Evolutionary conservation across 1,140 invertebrate genomes (phyloP).

Genomic region (Sipha flava): DNA sequence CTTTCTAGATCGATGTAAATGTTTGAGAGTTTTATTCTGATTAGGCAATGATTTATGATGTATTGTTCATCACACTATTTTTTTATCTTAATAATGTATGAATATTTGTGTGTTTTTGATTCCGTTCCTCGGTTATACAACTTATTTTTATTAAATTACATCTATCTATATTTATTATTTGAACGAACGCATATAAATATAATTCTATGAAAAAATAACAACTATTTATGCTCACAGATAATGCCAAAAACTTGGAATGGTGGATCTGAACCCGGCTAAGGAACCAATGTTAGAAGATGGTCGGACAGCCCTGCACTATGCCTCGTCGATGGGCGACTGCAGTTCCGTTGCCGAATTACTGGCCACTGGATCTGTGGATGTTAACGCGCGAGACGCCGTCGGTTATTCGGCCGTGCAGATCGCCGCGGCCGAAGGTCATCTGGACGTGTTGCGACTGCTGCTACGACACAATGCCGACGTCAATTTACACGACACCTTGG

Average conservation of each 20-base stretch:
- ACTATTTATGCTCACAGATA: too few species aligned
- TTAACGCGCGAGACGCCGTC: constrained; percentile 2
- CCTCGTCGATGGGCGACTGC: constrained; percentile 10
- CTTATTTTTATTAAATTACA: too few species aligned
- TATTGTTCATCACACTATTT: too few species aligned
- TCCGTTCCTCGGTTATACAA: too few species aligned
- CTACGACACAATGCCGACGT: constrained; percentile 61
- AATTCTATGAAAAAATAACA: too few species aligned
- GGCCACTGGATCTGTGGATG: neutral
- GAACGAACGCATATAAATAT: too few species aligned
- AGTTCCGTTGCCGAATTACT: neutral
- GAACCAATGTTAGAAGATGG: constrained; percentile 15
- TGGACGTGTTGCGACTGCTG: constrained; percentile 62
- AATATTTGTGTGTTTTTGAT: too few species aligned
- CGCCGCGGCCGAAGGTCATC: constrained; percentile 73
- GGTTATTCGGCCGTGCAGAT: constrained; percentile 69
- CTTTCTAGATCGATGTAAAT: too few species aligned
- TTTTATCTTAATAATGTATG: too few species aligned
- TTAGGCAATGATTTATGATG: too few species aligned
- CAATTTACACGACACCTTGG: constrained; percentile 64
- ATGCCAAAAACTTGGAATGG: constrained; percentile 28
- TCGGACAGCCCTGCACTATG: constrained; percentile 10
- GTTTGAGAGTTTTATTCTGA: too few species aligned
- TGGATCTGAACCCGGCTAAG: constrained; percentile 23
- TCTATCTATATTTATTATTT: too few species aligned